Base-by-base conservation (phyloP, 92 coral and sea anemone genomes). In the Epizoanthus ramosus region DNA sequence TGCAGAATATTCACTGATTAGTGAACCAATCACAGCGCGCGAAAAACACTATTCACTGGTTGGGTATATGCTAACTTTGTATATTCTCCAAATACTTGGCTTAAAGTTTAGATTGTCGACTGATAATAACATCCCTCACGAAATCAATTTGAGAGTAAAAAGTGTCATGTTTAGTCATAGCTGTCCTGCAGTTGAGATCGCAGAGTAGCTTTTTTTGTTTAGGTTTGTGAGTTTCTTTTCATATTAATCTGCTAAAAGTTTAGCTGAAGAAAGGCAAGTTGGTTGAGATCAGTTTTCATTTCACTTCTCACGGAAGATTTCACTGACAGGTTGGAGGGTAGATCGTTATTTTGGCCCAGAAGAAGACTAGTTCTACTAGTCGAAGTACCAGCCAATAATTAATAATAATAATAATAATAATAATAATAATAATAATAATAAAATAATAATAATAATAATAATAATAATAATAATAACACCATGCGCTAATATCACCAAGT, bases 241-340 rank as follows among this genome's bases (percentile, higher is more conserved):
- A 8, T 43, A 68, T 68, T 68, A 31, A 22, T 70, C 45, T 70
- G 41, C 57, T 41, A 35, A n/a, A 70, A 70, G 74, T 8, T 16
- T 54, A 70, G 57, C 24, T 70, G 22, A 39, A 52, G 57, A 19
- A 70, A 43, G n/a, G 74, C 74, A 70, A 39, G 57, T 63, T 22
- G 28, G 6, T n/a, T 28, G 25, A 7, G 21, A 28, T 28, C 31
- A 28, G 67, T 63, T 63, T 63, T 3, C 0, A 28, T 41, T 39
- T 57, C 0, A 15, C 3, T 68, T 52, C 10, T 68, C 33, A 24
- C 33, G 33, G 19, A 31, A 25, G 43, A 25, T 6, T 43, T 43
- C 12, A 7, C 50, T 43, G 0, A 43, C 50, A 43, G 50, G 50
- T 43, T 43, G 9, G 18, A 23, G 35, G 35, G 19, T 52, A 1